Base-by-base conservation (phyloP, 2,113 vertebrate species). In the Microtus oregoni region DNA sequence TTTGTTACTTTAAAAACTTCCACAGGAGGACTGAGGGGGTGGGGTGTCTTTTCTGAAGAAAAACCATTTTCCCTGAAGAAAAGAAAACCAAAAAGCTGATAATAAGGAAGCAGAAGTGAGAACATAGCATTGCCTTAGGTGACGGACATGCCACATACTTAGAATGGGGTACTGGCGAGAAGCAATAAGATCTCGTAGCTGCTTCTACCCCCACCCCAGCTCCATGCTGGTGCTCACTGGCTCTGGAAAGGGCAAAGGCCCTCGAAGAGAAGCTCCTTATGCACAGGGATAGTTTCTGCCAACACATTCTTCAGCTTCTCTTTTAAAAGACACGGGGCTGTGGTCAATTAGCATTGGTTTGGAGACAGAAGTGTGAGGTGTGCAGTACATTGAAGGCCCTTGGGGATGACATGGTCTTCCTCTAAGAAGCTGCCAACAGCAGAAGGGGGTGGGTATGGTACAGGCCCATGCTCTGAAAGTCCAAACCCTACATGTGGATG, bases 1-100 rank as follows among this genome's bases (percentile, higher is more conserved):
- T 93, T 92, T 91, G 44, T 65, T 94, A 47, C 94, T 96, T 96
- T 96, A 92, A 38, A 38, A 68, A 93, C 52, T 95, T 97, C 38
- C 89, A 75, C n/a, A 79, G 30, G 67, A 94, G 55, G 93, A 79
- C 72, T 50, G 70, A 68, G 67, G 30, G 30, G 13, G 30, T 32
- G 28, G 65, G 28, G 14, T 67, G 65, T 68, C 30, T 68, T 68
- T 68, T 15, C 67, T 68, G 75, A 81, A 28, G 61, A 35, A 87
- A 94, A 55, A 30, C 65, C 28, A 67, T 67, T 67, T 67, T 67
- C 65, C n/a, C 65, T 87, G 81, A 58, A 52, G 13, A 6, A 58
- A 19, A 58, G 19, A 58, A 58, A 19, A 76, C 77, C 22, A 52
- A 35, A 83, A 94, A 55, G 65, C 70, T 85, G 35, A 19, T 73